Evolutionary conservation across 1,140 invertebrate genomes (phyloP), one percentile per base, ranked within the genome.

Genomic region (Hycleus cichorii): DNA sequence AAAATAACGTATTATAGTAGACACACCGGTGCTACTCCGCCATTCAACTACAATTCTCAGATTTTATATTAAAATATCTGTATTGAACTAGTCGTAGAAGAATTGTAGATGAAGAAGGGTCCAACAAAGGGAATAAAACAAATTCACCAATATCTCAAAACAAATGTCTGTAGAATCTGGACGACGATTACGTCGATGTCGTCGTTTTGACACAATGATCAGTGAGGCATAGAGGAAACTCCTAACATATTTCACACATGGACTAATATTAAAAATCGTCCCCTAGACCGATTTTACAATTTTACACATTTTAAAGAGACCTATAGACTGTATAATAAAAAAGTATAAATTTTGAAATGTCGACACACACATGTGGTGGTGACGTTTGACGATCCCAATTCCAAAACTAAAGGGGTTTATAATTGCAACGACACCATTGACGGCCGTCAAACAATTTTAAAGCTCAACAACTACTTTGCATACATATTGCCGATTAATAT

Each of bases 401-500:
- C 32, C 4, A 32, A 32, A 32, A 4, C 32, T 45, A 57, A 67
- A 67, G 64, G 67, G 64, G 61, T 69, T 67, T 62, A 60, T 69
- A 69, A 69, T 69, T 67, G 65, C 57, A 47, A 64, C 62, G 32
- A 32, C 32, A 61, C 53, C 54, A 69, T 65, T 64, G 65, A 63
- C 47, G 49, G 57, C 44, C 59, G 60, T 32, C 4, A 32, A 32
- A 4, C 32, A 32, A 32, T 32, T 32, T 32, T 32, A 60, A 64
- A 60, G 26, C 54, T 60, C 38, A 32, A 18, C 18, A 18, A 32
- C 65, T 65, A 59, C 64, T 67, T 67, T 64, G 66, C 65, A 67
- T 67, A 65, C 64, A 62, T 64, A 65, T 67, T 65, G 59, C 62
- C 59, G 48, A 65, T 64, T 63, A 59, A 50, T 65, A 53, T 63